Base-by-base conservation (phyloP, 2,888 invertebrate genomes). In the Dolichomitus sp. region DNA sequence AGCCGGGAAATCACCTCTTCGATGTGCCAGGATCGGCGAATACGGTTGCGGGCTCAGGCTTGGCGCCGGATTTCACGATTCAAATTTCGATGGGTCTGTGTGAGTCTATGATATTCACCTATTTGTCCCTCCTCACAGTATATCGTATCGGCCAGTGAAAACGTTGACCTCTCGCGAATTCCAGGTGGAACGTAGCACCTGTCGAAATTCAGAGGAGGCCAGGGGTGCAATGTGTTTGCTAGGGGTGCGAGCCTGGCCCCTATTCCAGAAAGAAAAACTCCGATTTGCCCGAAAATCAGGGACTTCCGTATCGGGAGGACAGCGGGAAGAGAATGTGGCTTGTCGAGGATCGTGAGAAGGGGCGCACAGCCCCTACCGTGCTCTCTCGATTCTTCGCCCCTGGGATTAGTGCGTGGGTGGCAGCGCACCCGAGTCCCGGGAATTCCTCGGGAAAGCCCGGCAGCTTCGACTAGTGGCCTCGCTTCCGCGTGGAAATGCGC, bases 271-370 rank as follows among this genome's bases (percentile, higher is more conserved):
- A 90, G 88, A 92, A 92, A 92, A 92, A 90, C 88, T 90, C 88
- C 84, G 87, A 90, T 91, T 91, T 89, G 87, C 90, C 91, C 91
- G 91, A 92, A 92, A 92, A 89, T 90, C 90, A 88, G 91, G 91
- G 90, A 89, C 88, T 89, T 81, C 72, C 77, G 86, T 90, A 92
- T 69, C 91, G 89, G 92, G 92, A 85, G 74, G 86, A 27, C 87
- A 92, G 89, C 82, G 89, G 75, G 52, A 40, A 33, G 54, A 75
- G 76, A 48, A 83, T 69, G 80, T 70, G 80, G 85, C 63, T 11
- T 19, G 61, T 11, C 5, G 37, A 48, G 42, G 12, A 42, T 11
- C 14, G 7, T 27, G 17, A 4, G 59, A 37, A 68, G 42, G 37
- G 54, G 54, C 70, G 76, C 63, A 83, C 85, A 87, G 4, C 33